phyloP scores from a whole-genome alignment of 1,140 invertebrate species.

The Orussus abietinus region DNA sequence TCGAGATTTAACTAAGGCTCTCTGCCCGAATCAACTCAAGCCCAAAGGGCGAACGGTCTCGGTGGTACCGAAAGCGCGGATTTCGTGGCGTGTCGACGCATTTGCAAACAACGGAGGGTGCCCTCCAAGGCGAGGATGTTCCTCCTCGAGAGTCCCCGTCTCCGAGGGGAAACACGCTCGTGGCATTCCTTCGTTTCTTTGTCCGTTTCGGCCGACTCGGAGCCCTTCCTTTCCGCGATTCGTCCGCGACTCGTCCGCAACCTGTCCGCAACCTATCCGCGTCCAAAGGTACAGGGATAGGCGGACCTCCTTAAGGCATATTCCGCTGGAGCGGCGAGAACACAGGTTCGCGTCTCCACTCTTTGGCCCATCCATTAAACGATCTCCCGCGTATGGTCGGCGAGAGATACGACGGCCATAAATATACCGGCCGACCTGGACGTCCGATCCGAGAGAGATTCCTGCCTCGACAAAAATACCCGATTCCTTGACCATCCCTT shows the following conservation, averaged over 20 bases:
- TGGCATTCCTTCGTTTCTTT: constrained; percentile 32
- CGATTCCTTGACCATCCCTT: no score
- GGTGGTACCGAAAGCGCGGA: no score
- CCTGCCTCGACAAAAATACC: constrained; percentile 36
- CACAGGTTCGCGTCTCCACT: constrained; percentile 44
- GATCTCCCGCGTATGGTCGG: constrained; percentile 21
- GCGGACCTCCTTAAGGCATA: not conserved
- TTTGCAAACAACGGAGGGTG: no score
- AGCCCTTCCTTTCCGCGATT: constrained; percentile 3
- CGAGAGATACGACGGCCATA: constrained; percentile 48
- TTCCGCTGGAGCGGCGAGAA: constrained; percentile 42
- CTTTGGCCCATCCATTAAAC: constrained; percentile 48
- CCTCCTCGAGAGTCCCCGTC: not conserved
- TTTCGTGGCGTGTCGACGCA: no score
- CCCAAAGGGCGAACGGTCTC: no score
- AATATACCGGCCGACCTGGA: constrained; percentile 45
- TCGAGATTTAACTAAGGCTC: no score
- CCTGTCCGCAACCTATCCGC: no score
- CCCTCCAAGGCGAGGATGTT: no score
- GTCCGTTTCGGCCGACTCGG: constrained; percentile 14
- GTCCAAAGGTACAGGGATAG: not conserved
- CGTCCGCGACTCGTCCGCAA: not conserved
- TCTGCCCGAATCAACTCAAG: no score
- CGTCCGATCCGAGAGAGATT: constrained; percentile 45
- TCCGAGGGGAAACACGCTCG: constrained; percentile 26